phyloP scores from a whole-genome alignment of 2,797 vertebrate genomes.

The Myotis pilosus region DNA sequence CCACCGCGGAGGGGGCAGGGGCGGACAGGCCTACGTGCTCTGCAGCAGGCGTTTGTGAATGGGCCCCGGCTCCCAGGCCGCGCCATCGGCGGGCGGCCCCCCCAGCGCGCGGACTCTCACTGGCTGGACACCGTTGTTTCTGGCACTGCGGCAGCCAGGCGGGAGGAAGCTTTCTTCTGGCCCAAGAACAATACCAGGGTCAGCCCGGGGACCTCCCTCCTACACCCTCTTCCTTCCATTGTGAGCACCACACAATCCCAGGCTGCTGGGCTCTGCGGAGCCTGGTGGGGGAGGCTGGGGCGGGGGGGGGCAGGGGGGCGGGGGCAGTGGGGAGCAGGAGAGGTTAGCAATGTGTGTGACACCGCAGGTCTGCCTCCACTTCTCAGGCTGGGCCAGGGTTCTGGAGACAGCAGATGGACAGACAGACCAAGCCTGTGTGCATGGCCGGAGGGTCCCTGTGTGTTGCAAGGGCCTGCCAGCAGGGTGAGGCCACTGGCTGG shows the following conservation, averaged over 20 bases:
- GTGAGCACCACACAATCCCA: conserved; percentile 86
- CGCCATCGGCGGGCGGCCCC: conserved; percentile 4
- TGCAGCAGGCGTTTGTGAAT: conserved; percentile 86
- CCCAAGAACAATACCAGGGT: conserved; percentile 95
- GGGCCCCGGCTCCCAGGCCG: conserved; percentile 67
- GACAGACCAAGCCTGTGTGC: not conserved
- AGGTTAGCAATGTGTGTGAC: conserved; percentile 48
- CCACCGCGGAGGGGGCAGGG: not conserved
- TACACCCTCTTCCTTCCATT: conserved; percentile 97
- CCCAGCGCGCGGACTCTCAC: conserved; percentile 69
- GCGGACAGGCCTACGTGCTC: conserved; percentile 85
- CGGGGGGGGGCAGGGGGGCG: too few species aligned
- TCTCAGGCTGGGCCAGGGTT: conserved; percentile 13
- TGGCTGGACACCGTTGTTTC: conserved; percentile 80
- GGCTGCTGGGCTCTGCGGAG: conserved; percentile 58
- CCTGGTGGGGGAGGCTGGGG: too few species aligned
- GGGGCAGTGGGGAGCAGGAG: conserved; percentile 61
- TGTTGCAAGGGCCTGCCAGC: not conserved
- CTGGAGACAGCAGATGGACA: not conserved
- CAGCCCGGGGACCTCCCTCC: conserved; percentile 90
- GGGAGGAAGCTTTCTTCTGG: conserved; percentile 88
- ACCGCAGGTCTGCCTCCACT: not conserved
- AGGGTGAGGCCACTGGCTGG: not conserved
- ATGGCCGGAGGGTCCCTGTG: not conserved
- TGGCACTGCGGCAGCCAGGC: conserved; percentile 75